Base-by-base conservation (phyloP, 2,888 invertebrate genomes). In the Microctonus aethiopoides region DNA sequence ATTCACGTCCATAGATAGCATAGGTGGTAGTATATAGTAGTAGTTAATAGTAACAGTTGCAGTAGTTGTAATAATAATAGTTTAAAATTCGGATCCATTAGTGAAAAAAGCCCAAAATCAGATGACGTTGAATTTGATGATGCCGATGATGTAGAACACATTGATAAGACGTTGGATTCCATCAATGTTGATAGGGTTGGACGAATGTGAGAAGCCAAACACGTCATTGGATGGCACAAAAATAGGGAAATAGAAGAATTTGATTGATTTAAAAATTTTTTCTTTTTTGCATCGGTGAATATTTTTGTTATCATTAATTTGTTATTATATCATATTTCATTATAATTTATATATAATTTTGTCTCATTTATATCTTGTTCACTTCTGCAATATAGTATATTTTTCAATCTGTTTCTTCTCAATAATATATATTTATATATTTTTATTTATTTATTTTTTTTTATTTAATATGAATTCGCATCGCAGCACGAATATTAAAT, bases 231-330 rank as follows among this genome's bases (percentile, higher is more conserved):
- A 60, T 78, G 80, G 81, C 84, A 84, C 84, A 82, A 77, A 84
- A 84, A 85, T 84, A 83, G 83, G 83, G 81, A 86, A 86, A 86
- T 86, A 86, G 84, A 86, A 87, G 85, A 86, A 86, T 84, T 81
- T 84, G 79, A 83, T 84, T 85, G 83, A 82, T 81, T 79, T 79
- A 80, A 73, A 72, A 60, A 29, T n/a, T 65, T 61, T 71, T 70
- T 67, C 71, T 67, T 63, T 64, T 29, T 69, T 39, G 26, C 24
- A 4, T 64, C 13, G 75, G 74, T 78, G 73, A 77, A 75, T 77
- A 76, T 68, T 65, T 52, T 71, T 71, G 71, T 76, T 60, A 71
- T 72, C 72, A 71, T 75, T 72, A 70, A n/a, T 52, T 71, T 71
- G 71, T 69, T 68, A 29, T 29, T 29, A 29, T 29, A 29, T 29